phyloP scores from a whole-genome alignment of 2,113 vertebrate genomes.

The Actenoides hombroni region DNA sequence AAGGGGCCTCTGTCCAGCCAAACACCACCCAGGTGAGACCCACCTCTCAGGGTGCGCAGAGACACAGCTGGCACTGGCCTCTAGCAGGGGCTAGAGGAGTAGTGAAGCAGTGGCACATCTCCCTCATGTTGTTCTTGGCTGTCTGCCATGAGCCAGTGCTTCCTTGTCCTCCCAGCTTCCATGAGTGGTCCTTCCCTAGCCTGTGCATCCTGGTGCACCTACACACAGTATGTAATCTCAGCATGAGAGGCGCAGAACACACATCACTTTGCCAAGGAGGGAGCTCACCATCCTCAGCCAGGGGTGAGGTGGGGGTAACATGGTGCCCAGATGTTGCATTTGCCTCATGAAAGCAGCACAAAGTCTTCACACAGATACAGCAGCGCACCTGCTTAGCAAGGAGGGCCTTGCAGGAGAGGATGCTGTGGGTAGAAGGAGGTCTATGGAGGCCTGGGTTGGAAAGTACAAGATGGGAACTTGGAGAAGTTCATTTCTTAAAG shows the following conservation, averaged over 20 bases:
- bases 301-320: not conserved
- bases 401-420: not conserved
- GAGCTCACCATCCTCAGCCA: not conserved
- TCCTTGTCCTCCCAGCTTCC: not conserved
- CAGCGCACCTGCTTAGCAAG: not conserved
- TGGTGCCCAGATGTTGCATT: rapidly evolving
- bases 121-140: not conserved
- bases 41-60: not conserved
- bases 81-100: not conserved
- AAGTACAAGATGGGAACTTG: not conserved
- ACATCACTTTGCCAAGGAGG: rapidly evolving
- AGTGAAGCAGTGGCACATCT: not conserved
- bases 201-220: not conserved
- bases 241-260: not conserved
- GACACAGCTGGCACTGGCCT: not conserved
- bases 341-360: not conserved
- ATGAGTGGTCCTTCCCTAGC: not conserved
- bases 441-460: not conserved
- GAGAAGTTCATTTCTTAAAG: not conserved
- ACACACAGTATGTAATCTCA: not conserved
- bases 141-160: not conserved
- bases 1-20: not conserved
- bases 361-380: not conserved
- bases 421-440: not conserved
- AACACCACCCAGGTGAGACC: not conserved